Evolutionary conservation across 2,888 invertebrate species (phyloP), one percentile per base, ranked within the genome.

Genomic region (Argyresthia goedartella): DNA sequence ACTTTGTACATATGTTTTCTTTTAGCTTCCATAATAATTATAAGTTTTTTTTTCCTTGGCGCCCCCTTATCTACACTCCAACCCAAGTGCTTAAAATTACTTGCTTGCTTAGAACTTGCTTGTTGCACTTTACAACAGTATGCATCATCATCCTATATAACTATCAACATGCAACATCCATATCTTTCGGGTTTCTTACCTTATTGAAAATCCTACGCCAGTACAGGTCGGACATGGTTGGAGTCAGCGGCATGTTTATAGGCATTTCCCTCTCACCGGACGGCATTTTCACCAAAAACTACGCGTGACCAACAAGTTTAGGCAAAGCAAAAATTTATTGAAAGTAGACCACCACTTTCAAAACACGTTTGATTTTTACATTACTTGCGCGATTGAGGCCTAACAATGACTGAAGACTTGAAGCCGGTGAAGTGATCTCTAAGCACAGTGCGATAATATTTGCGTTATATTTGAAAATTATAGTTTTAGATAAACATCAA

Each of bases 181-280:
- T 25, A 25, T 25, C 25, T 4, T 25, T 6, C 6, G 25, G 25
- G 25, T 25, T 25, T 25, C 55, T 56, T 76, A 88, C 88, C 79
- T 87, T 88, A 59, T 81, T 77, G 61, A 88, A 88, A 60, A 88
- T 77, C 61, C 78, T 69, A 53, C 80, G 71, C 88, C 88, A 88
- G 61, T 88, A 87, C 52, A 81, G 68, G 67, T 86, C 84, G 10
- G 81, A 78, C 60, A 81, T 71, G 11, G 81, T 79, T 45, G 81
- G 82, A 53, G 80, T 79, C 56, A 86, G 64, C 53, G 85, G 86
- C 64, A 86, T 71, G 44, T 82, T 77, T 53, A 85, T 78, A 43
- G 71, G 68, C 4, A 76, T 71, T 60, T 85, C 86, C 56, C 76
- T 67, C 54, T 71, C 76, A 58, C 67, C 67, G 50, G 73, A 69